Evolutionary conservation across 2,888 invertebrate species (phyloP), one percentile per base, ranked within the genome.

Genomic region (Zygothrica quintamaculata): DNA sequence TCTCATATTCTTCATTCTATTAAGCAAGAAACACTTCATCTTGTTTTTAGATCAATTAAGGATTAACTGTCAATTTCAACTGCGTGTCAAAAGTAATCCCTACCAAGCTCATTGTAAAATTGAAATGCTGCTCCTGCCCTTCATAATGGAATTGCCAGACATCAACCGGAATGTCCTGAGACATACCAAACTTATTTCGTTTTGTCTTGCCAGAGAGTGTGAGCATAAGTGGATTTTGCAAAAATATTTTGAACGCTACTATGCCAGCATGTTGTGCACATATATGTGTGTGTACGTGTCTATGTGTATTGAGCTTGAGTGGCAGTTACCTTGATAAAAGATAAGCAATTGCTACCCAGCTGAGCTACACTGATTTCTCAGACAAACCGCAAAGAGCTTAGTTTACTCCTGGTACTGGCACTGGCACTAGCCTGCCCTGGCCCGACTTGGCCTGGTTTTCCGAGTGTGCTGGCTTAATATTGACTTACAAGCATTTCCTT

Each of bases 1-100:
- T 5, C 5, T 22, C 5, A 5, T 22, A 29, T 29, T 29, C 29
- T 5, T 1, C 5, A 1, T 22, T 29, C 9, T n/a, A n/a, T n/a
- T n/a, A n/a, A 29, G 29, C 2, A n/a, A 5, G n/a, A 9, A 29
- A n/a, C 2, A 29, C 9, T 5, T 29, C 29, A 1, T 26, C 64
- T 34, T 58, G 56, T 73, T 80, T 65, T 56, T 74, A 77, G 77
- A 75, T 84, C 85, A 87, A 82, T 87, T 85, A 77, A 80, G 84
- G 73, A 75, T 82, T 79, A 75, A 69, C 81, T 86, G 86, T 84
- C 84, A 79, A 68, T 72, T 79, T 84, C 72, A 70, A 66, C 79
- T 76, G 70, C 57, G 70, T 64, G 50, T 39, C 59, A 65, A 65
- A 60, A 39, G 64, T 67, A 75, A 75, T 71, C 65, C 62, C 52